A percentile compares a stretch with the other conserved stretches of the same genome.
phyloP scores from a whole-genome alignment of 2,888 invertebrate species.

The Tipula vernalis region DNA sequence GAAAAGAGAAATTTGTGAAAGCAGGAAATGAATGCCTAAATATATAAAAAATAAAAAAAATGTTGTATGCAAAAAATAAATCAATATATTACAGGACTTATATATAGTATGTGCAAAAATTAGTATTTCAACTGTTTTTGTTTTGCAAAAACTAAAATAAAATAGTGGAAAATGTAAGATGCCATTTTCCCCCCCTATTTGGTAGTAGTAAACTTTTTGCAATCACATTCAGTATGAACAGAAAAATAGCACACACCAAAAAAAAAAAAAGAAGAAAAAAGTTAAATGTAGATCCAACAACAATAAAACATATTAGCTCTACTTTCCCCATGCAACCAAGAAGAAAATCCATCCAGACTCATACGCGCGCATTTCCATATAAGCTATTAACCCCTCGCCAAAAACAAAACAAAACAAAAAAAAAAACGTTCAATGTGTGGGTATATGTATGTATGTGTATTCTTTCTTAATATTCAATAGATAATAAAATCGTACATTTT shows the following conservation, averaged over 20 bases:
- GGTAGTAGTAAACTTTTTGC: background rate
- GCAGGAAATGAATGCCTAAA: background rate
- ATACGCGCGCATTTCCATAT: slow-evolving; percentile 12
- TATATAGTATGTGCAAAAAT: background rate
- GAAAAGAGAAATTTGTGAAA: background rate
- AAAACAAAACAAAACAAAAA: slow-evolving; percentile 11
- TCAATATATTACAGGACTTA: slow-evolving; percentile 1
- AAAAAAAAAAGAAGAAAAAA: background rate
- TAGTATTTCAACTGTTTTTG: background rate
- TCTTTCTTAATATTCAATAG: slow-evolving; percentile 8
- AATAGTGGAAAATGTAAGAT: background rate
- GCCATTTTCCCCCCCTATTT: background rate
- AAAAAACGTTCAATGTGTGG: background rate
- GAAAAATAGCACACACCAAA: background rate
- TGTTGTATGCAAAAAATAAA: background rate
- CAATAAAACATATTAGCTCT: background rate
- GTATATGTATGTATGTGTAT: background rate
- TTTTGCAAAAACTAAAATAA: background rate
- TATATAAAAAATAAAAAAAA: background rate
- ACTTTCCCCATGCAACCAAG: background rate
- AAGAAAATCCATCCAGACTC: slow-evolving; percentile 9
- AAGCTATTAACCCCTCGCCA: slow-evolving; percentile 15
- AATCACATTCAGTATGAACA: background rate
- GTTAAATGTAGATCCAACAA: background rate
- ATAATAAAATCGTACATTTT: background rate